Evolutionary conservation across 2,797 vertebrate genomes (phyloP).

Genomic region (Enteromius radiatus): DNA sequence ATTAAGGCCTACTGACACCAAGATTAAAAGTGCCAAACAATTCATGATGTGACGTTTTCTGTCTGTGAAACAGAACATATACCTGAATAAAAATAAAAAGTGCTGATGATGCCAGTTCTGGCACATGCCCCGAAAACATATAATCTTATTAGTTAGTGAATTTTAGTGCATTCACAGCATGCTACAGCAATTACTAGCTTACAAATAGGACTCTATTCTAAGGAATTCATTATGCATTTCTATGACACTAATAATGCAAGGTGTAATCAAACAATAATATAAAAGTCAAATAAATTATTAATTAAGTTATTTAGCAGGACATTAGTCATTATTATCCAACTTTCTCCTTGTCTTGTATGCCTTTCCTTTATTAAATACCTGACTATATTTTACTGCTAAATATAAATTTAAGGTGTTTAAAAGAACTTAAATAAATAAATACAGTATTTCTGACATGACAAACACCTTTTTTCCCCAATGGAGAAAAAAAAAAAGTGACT

Average conservation of each 20-base stretch:
- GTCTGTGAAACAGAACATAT: not conserved
- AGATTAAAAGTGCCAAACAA: not conserved
- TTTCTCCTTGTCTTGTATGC: not conserved
- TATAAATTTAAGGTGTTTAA: not conserved
- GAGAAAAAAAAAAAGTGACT: not conserved
- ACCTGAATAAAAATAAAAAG: not conserved
- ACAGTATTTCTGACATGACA: not conserved
- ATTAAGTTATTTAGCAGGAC: not conserved
- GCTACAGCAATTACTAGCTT: not conserved
- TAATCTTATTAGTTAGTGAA: not conserved
- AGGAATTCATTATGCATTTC: not conserved
- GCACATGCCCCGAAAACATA: not conserved
- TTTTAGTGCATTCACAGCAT: not conserved
- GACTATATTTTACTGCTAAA: not conserved
- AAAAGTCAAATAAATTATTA: not conserved
- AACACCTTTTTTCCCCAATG: not conserved
- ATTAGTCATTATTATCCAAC: not conserved
- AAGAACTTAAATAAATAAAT: not conserved
- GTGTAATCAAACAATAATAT: not conserved
- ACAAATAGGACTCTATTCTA: not conserved
- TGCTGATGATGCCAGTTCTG: not conserved
- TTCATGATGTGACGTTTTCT: not conserved
- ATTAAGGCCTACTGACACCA: constrained; percentile 2
- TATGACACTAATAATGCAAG: not conserved
- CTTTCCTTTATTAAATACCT: not conserved